Evolutionary conservation across 2,888 invertebrate genomes (phyloP), one percentile per base, ranked within the genome.

Genomic region (Drosophila nr. perissopoda): DNA sequence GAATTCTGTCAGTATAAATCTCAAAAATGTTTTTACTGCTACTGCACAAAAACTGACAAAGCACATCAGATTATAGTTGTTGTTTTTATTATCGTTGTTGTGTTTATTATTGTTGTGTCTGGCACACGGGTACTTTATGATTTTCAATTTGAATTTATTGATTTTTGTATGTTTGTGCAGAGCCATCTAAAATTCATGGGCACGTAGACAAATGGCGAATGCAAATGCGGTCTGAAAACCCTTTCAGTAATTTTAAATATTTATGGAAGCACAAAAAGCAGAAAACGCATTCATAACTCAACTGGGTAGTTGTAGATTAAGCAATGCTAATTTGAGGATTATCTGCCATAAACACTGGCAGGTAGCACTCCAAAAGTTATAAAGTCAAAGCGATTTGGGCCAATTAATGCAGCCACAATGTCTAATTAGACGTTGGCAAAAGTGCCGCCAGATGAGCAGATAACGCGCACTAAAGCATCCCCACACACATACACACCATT

Each of bases 351-450:
- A 75, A 85, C 83, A 57, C 67, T 27, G 48, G 67, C 64, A 60
- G 67, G 54, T 64, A 53, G 53, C 68, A 71, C 72, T 68, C 65
- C 53, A 73, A 79, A 83, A 82, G 79, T 81, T 78, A 90, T 80
- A 83, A 87, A 87, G 85, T 88, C 79, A 81, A 61, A 76, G 74
- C 60, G 69, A 64, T 72, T 66, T 70, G 73, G 60, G 64, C 79
- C 89, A 90, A 90, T 87, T 89, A 87, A 83, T 78, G 81, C 78
- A 73, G 68, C 86, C 88, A 65, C 88, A 82, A 73, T 57, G 79
- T 79, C 83, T 90, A 91, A 91, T 91, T 91, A 91, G 79, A 84
- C 59, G 66, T 65, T 70, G 78, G 74, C 81, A 75, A 89, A 83
- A 81, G 71, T 81, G 80, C 65, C 63, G 72, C 64, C 58, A 70